phyloP scores from a whole-genome alignment of 1,140 invertebrate genomes.

The Achatina immaculata region DNA sequence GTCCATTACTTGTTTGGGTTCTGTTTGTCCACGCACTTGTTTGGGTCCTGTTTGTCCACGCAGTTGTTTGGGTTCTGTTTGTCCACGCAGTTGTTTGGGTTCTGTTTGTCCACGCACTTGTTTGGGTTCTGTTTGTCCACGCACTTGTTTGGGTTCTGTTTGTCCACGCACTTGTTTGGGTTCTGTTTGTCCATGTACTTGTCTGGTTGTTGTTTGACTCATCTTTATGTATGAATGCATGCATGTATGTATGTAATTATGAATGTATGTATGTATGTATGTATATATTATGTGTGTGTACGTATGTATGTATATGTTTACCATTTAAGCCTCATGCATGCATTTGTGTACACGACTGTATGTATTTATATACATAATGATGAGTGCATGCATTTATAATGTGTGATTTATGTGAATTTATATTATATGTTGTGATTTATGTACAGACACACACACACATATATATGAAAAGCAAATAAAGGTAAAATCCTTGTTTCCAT shows the following conservation, averaged over 20 bases:
- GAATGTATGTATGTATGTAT: too few species aligned
- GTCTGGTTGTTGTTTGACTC: neutral
- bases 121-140: neutral
- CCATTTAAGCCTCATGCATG: neutral
- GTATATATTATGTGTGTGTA: neutral
- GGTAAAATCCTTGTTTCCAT: too few species aligned
- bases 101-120: neutral
- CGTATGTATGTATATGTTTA: constrained; percentile 1
- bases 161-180: neutral
- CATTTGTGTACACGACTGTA: too few species aligned
- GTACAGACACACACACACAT: too few species aligned
- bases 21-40: neutral
- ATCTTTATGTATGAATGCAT: neutral
- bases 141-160: neutral
- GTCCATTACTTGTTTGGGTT: neutral
- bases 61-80: neutral
- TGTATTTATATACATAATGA: too few species aligned
- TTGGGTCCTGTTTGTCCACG: neutral
- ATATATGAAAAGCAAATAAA: too few species aligned
- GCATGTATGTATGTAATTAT: neutral
- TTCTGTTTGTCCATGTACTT: neutral
- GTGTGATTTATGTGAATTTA: too few species aligned
- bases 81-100: neutral
- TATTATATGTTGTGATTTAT: too few species aligned
- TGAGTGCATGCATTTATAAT: too few species aligned